Evolutionary conservation across 2,888 invertebrate genomes (phyloP).

Genomic region (Idaea aversata): DNA sequence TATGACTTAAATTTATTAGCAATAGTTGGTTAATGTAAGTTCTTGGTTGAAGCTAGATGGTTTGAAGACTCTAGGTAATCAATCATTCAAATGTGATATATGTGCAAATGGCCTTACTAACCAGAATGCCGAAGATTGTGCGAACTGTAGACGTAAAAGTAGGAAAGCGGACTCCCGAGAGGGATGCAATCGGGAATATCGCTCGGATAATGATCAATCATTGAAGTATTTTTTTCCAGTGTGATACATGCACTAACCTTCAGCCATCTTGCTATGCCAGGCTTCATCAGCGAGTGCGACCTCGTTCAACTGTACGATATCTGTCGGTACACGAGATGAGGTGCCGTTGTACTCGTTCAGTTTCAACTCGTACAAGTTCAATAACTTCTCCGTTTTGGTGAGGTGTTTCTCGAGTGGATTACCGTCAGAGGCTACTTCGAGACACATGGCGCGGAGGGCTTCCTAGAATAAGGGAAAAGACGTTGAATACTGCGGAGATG

Average conservation of each 20-base stretch:
- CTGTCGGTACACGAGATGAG: slow-evolving; percentile 50
- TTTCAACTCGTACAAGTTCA: slow-evolving; percentile 80
- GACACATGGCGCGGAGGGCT: slow-evolving; percentile 55
- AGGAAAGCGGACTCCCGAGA: too few species aligned
- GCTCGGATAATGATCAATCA: too few species aligned
- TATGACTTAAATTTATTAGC: too few species aligned
- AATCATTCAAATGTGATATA: too few species aligned
- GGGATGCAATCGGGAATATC: too few species aligned
- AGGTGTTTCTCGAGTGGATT: slow-evolving; percentile 68
- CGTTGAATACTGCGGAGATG: not conserved
- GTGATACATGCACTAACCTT: slow-evolving; percentile 44
- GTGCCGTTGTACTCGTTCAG: slow-evolving; percentile 73
- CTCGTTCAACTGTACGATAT: slow-evolving; percentile 65
- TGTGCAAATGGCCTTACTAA: too few species aligned
- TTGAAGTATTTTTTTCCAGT: too few species aligned
- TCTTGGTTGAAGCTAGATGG: too few species aligned
- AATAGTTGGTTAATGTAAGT: too few species aligned
- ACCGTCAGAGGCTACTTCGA: slow-evolving; percentile 50
- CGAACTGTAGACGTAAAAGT: too few species aligned
- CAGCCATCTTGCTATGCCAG: slow-evolving; percentile 74
- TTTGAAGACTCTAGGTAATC: too few species aligned
- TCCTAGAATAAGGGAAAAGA: slow-evolving; percentile 42
- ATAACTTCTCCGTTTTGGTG: slow-evolving; percentile 74
- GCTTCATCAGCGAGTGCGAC: slow-evolving; percentile 73
- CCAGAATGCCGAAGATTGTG: too few species aligned